Evolutionary conservation across 2,888 invertebrate genomes (phyloP).

Genomic region (Polydrusus pterygomalis): DNA sequence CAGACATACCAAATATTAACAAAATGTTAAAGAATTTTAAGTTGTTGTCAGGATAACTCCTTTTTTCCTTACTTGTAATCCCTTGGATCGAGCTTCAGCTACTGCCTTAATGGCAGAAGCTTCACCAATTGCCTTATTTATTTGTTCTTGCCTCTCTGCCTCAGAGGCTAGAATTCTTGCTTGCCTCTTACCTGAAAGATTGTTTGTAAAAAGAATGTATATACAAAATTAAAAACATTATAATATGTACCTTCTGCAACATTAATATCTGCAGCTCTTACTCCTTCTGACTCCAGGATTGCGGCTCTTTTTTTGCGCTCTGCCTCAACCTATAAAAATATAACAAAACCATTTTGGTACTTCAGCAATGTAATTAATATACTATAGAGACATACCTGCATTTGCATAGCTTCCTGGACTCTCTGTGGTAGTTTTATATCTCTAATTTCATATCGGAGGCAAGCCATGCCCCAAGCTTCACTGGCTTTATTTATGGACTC

Average conservation of each 20-base stretch:
- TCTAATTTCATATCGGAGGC: constrained; percentile 95
- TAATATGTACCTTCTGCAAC: constrained; percentile 90
- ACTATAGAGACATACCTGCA: constrained; percentile 80
- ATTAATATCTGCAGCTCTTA: constrained; percentile 94
- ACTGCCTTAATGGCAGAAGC: constrained; percentile 92
- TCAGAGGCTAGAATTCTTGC: constrained; percentile 94
- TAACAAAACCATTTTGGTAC: background rate
- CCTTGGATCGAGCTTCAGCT: constrained; percentile 92
- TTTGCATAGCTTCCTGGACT: constrained; percentile 99
- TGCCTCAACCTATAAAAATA: constrained; percentile 85
- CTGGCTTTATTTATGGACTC: constrained; percentile 98
- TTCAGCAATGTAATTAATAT: background rate
- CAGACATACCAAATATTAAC: background rate
- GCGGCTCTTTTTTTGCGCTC: constrained; percentile 97
- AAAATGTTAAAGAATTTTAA: too few relatives aligned
- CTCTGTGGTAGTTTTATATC: constrained; percentile 91
- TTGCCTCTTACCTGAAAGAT: constrained; percentile 78
- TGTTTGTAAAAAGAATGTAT: background rate
- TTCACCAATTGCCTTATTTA: constrained; percentile 94
- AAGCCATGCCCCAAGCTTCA: constrained; percentile 98
- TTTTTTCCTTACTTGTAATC: constrained; percentile 73
- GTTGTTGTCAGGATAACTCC: too few relatives aligned
- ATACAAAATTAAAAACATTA: background rate
- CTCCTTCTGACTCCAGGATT: constrained; percentile 97
- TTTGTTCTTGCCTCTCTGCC: constrained; percentile 94